These are phyloP conservation scores for Epinotia ramella DNA, from an alignment of 2,888 invertebrate genomes.

Conservation along the genomic window DNA sequence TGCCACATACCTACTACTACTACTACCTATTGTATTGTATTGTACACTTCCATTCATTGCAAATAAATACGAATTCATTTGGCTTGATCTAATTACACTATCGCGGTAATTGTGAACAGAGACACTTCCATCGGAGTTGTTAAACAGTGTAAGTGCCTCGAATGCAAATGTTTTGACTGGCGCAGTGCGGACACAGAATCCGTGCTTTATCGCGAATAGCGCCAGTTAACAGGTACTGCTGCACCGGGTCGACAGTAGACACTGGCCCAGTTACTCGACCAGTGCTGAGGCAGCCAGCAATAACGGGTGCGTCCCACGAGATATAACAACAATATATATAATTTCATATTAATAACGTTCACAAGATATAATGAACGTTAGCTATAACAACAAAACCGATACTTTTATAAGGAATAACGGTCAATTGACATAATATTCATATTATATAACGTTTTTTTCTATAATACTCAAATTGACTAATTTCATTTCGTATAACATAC, in stretches of 20 bases:
- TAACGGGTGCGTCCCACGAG: no score
- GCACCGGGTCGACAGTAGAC: slow-evolving; percentile 8
- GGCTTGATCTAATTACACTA: background rate
- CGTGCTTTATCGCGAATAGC: slow-evolving; percentile 41
- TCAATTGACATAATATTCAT: no score
- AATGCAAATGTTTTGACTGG: slow-evolving; percentile 39
- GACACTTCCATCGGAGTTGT: slow-evolving; percentile 19
- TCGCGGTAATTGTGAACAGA: slow-evolving; percentile 12
- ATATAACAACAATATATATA: no score
- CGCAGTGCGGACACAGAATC: slow-evolving; percentile 39
- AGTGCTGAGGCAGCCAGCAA: background rate
- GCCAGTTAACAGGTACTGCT: slow-evolving; percentile 16
- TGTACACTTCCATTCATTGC: background rate
- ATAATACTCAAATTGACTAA: no score
- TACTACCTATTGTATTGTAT: no score
- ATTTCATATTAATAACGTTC: no score
- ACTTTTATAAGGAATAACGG: no score
- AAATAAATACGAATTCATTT: background rate
- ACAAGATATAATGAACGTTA: no score
- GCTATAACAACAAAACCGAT: no score
- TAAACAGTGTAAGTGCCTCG: background rate
- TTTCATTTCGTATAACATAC: no score
- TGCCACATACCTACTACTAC: no score
- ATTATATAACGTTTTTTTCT: no score
- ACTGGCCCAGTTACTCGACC: slow-evolving; percentile 21